phyloP scores from a whole-genome alignment of 2,113 vertebrate genomes.

The Lamprologus ornatipinnis region DNA sequence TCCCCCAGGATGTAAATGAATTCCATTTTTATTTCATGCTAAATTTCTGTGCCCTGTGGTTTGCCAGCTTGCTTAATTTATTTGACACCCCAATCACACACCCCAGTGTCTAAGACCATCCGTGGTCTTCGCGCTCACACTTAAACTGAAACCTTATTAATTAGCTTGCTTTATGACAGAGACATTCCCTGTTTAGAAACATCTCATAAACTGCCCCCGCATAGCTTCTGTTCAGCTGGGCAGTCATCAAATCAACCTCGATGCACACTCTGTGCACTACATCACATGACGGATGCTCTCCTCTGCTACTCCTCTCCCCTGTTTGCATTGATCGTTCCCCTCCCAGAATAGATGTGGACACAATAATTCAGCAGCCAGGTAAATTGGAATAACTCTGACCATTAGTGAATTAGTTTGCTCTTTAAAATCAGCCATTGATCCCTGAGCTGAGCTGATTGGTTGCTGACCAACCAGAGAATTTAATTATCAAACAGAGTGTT shows the following conservation, averaged over 20 bases:
- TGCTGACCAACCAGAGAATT: slow-evolving; percentile 63
- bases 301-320: background rate
- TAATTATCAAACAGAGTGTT: slow-evolving; percentile 67
- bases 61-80: slow-evolving; percentile 22
- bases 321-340: slow-evolving; percentile 48
- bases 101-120: background rate
- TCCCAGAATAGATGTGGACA: slow-evolving; percentile 47
- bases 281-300: slow-evolving; percentile 40
- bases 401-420: slow-evolving; percentile 78
- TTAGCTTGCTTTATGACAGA: slow-evolving; percentile 62
- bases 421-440: slow-evolving; percentile 74
- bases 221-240: slow-evolving; percentile 21
- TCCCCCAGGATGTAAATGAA: background rate
- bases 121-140: background rate
- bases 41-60: slow-evolving; percentile 34
- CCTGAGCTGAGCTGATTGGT: slow-evolving; percentile 61
- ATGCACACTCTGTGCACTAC: slow-evolving; percentile 5
- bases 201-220: slow-evolving; percentile 36
- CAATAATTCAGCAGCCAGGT: slow-evolving; percentile 69
- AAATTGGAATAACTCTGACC: slow-evolving; percentile 75
- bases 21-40: slow-evolving; percentile 29
- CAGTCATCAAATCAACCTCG: slow-evolving; percentile 37
- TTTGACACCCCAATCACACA: background rate
- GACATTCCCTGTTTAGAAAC: slow-evolving; percentile 33
- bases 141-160: slow-evolving; percentile 56